These are phyloP conservation scores for Nemopilema nomurai DNA, from an alignment of 30 jellyfish, hydroid and myxozoan genomes.

Conservation along the genomic window DNA sequence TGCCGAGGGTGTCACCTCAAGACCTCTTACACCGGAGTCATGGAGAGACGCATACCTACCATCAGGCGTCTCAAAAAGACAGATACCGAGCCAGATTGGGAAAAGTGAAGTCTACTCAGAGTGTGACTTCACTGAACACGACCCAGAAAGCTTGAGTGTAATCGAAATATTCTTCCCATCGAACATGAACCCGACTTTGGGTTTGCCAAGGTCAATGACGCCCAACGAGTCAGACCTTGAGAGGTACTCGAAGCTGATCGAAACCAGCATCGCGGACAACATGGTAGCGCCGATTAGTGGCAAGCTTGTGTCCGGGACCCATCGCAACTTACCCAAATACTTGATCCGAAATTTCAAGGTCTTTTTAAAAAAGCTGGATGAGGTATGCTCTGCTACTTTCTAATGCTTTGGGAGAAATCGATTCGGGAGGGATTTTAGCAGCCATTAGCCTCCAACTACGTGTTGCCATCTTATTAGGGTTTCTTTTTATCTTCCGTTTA, in stretches of 20 bases:
- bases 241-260: slow-evolving; percentile 49
- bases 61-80: slow-evolving; percentile 37
- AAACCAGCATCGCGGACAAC: slow-evolving; percentile 42
- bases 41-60: slow-evolving; percentile 37
- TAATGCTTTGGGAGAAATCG: slow-evolving; percentile 58
- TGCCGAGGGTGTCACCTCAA: background rate
- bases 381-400: slow-evolving; percentile 16
- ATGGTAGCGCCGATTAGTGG: slow-evolving; percentile 59
- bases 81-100: slow-evolving; percentile 67
- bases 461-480: too few species aligned
- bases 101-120: slow-evolving; percentile 41
- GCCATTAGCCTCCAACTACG: too few species aligned
- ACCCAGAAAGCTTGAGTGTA: slow-evolving; percentile 51
- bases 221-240: slow-evolving; percentile 56
- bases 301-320: slow-evolving; percentile 41
- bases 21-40: slow-evolving; percentile 24
- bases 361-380: slow-evolving; percentile 19
- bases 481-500: too few species aligned
- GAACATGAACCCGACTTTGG: slow-evolving; percentile 60
- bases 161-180: slow-evolving; percentile 54
- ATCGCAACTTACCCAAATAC: slow-evolving; percentile 38
- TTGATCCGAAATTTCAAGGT: slow-evolving; percentile 34
- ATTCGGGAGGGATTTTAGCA: too few species aligned
- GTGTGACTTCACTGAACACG: slow-evolving; percentile 61
- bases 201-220: slow-evolving; percentile 61